A percentile compares a stretch with the other conserved stretches of the same genome.
Evolutionary conservation across 1,140 invertebrate genomes (phyloP).

Genomic region (Atta texana): DNA sequence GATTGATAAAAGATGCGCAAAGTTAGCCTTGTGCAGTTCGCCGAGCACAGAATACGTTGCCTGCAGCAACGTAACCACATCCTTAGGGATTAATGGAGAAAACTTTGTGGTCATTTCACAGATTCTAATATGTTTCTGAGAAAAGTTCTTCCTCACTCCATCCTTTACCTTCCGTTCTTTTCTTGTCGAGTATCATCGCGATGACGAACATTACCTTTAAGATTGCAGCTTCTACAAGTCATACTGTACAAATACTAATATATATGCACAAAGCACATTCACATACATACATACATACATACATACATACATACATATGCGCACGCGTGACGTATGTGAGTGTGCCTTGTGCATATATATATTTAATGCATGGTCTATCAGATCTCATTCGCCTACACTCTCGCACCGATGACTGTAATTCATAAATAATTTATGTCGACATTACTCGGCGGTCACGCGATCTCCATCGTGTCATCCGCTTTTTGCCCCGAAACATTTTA

Average conservation of each 20-base stretch:
- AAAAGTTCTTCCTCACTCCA: neutral
- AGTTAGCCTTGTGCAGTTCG: conserved; percentile 5
- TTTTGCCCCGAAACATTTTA: conserved; percentile 32
- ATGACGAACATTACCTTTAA: conserved; percentile 40
- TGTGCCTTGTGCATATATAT: too few species aligned
- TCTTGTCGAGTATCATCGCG: neutral
- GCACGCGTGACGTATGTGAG: too few species aligned
- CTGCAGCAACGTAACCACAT: neutral
- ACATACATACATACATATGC: neutral
- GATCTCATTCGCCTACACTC: neutral
- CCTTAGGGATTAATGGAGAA: conserved; percentile 30
- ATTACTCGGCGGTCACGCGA: conserved; percentile 63
- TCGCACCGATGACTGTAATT: conserved; percentile 38
- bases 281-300: neutral
- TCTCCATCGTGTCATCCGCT: conserved; percentile 67
- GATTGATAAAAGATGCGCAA: neutral
- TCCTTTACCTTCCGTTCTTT: neutral
- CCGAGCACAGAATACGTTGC: neutral
- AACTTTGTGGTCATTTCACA: conserved; percentile 21
- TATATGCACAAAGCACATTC: conserved; percentile 9
- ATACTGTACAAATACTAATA: neutral
- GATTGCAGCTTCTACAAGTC: conserved; percentile 5
- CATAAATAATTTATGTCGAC: conserved; percentile 71
- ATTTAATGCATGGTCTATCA: too few species aligned
- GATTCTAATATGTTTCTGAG: neutral